Percentiles rank a stretch among this genome's conserved stretches.
Evolutionary conservation across 2,888 invertebrate species (phyloP).

Genomic region (Reticulitermes lucifugus): DNA sequence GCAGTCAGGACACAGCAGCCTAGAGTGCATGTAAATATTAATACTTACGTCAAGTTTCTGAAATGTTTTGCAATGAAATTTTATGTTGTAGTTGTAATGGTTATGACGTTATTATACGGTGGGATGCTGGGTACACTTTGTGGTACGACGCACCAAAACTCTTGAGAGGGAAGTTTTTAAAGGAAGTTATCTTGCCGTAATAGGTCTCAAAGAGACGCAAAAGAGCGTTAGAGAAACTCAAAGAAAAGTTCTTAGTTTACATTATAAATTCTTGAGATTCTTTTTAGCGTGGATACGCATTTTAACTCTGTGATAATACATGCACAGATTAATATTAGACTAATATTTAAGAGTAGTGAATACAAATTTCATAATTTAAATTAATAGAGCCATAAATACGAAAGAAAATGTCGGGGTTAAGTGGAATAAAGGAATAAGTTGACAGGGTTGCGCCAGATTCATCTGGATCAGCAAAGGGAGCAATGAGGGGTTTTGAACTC

Average conservation of each 20-base stretch:
- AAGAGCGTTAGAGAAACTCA: not conserved
- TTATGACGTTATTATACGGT: conserved; percentile 39
- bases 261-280: not conserved
- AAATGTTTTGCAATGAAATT: conserved; percentile 41
- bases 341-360: no score
- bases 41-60: conserved; percentile 31
- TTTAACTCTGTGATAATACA: no score
- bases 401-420: no score
- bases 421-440: no score
- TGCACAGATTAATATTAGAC: no score
- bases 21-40: conserved; percentile 40
- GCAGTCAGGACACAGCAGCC: no score
- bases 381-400: no score
- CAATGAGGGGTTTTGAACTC: no score
- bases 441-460: no score
- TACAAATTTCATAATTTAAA: no score
- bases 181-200: conserved; percentile 36
- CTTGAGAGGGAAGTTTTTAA: conserved; percentile 1
- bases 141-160: not conserved
- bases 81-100: conserved; percentile 34
- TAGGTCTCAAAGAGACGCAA: conserved; percentile 1
- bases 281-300: not conserved
- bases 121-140: not conserved
- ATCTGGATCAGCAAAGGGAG: no score
- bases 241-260: not conserved